phyloP scores from a whole-genome alignment of 2,888 invertebrate genomes.

The Aphidius colemani region DNA sequence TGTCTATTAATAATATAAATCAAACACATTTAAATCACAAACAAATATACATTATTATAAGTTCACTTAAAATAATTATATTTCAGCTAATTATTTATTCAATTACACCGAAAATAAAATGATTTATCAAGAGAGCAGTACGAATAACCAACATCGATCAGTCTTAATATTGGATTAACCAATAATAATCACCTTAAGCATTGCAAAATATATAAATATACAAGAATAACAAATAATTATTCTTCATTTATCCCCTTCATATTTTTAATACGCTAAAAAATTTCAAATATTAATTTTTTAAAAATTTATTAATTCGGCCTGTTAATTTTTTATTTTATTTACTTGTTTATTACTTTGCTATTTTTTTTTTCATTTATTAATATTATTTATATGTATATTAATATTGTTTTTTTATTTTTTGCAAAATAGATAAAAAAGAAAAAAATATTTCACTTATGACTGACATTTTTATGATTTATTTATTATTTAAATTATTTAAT shows the following conservation, averaged over 20 bases:
- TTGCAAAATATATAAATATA: slow-evolving; percentile 57
- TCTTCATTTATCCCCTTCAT: too few species aligned
- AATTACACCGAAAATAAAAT: background rate
- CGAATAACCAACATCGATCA: slow-evolving; percentile 60
- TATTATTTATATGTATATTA: slow-evolving; percentile 7
- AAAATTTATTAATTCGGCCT: slow-evolving; percentile 8
- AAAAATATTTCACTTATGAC: slow-evolving; percentile 46
- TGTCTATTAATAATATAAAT: background rate
- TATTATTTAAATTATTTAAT: slow-evolving; percentile 45
- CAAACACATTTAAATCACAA: background rate
- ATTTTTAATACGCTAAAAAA: slow-evolving; percentile 32
- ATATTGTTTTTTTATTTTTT: slow-evolving; percentile 32
- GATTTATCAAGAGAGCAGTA: slow-evolving; percentile 43
- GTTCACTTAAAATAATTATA: background rate
- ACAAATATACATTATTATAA: background rate
- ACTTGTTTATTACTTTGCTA: slow-evolving; percentile 7
- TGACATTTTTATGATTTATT: slow-evolving; percentile 47
- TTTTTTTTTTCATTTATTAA: background rate
- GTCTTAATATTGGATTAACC: slow-evolving; percentile 58
- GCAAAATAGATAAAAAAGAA: slow-evolving; percentile 52
- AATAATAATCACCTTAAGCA: slow-evolving; percentile 56
- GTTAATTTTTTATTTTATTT: background rate
- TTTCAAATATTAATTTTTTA: background rate
- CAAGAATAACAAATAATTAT: slow-evolving; percentile 53
- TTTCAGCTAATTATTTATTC: background rate